Percentiles rank a stretch among this genome's conserved stretches.
Conservation (phyloP, 2,888 invertebrate genomes). For the Heteromurus nitidus region DNA sequence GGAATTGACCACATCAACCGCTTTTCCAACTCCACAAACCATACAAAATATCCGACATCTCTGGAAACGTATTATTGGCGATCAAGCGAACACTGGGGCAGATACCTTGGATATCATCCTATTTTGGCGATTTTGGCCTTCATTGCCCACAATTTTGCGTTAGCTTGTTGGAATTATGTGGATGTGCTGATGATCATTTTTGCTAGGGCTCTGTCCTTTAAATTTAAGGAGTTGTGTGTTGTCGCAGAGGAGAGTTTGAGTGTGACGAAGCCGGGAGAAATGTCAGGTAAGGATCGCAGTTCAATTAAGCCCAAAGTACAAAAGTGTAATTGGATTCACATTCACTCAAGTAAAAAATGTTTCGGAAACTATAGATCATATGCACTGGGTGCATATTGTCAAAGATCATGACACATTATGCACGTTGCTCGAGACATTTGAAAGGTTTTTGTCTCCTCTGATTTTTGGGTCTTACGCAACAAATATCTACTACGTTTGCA, state of each 20-base stretch:
- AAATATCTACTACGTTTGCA: conserved; percentile 61
- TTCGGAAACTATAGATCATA: conserved; percentile 18
- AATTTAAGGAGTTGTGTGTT: conserved; percentile 47
- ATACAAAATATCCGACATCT: neutral
- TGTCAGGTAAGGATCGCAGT: conserved; percentile 3
- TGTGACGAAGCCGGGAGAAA: neutral
- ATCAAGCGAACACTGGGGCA: conserved; percentile 44
- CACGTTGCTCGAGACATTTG: conserved; percentile 24
- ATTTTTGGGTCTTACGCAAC: conserved; percentile 57
- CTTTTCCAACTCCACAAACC: neutral
- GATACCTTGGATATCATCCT: conserved; percentile 35
- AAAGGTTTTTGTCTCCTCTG: conserved; percentile 51
- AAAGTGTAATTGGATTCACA: too few species aligned
- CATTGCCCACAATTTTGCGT: conserved; percentile 35
- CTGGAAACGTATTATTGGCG: conserved; percentile 54
- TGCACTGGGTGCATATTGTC: conserved; percentile 33
- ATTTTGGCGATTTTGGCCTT: conserved; percentile 26
- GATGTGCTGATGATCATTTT: conserved; percentile 49
- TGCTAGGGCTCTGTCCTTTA: conserved; percentile 54
- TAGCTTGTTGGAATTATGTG: conserved; percentile 46
- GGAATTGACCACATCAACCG: conserved; percentile 41
- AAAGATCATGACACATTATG: conserved; percentile 47
- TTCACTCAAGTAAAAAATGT: too few species aligned
- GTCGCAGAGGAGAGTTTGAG: conserved; percentile 29
- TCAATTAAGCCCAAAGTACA: too few species aligned